Conservation (phyloP, 2,888 invertebrate species). For the Mechanitis mazaeus region DNA sequence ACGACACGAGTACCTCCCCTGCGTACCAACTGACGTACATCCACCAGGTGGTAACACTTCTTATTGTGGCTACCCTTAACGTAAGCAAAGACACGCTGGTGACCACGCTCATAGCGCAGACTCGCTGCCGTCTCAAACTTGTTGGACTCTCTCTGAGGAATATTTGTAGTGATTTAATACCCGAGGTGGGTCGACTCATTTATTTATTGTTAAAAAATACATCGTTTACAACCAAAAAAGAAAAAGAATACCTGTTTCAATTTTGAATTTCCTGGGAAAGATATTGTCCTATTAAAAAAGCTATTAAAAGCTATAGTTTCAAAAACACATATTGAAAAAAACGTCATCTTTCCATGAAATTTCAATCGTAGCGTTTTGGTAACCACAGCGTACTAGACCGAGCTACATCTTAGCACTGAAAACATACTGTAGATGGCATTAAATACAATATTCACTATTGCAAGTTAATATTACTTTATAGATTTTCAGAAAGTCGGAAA, state of each 20-base stretch:
- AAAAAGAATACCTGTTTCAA: too few species aligned
- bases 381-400: not conserved
- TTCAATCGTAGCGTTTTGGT: too few species aligned
- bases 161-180: constrained; percentile 38
- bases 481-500: too few species aligned
- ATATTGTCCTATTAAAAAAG: too few species aligned
- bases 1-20: constrained; percentile 54
- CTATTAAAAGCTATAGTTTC: too few species aligned
- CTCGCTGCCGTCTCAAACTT: constrained; percentile 64
- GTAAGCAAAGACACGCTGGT: constrained; percentile 69
- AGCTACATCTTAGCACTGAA: not conserved
- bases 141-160: constrained; percentile 52
- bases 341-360: too few species aligned
- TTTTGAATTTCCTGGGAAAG: too few species aligned
- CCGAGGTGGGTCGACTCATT: constrained; percentile 18
- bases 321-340: too few species aligned
- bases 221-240: too few species aligned
- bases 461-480: too few species aligned
- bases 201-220: too few species aligned
- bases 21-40: constrained; percentile 60
- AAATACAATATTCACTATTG: not conserved
- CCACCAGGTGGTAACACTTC: constrained; percentile 59
- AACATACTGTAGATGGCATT: not conserved
- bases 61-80: constrained; percentile 65
- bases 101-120: constrained; percentile 64